Evolutionary conservation across 2,113 vertebrate species (phyloP).

Genomic region (Xenus cinereus): DNA sequence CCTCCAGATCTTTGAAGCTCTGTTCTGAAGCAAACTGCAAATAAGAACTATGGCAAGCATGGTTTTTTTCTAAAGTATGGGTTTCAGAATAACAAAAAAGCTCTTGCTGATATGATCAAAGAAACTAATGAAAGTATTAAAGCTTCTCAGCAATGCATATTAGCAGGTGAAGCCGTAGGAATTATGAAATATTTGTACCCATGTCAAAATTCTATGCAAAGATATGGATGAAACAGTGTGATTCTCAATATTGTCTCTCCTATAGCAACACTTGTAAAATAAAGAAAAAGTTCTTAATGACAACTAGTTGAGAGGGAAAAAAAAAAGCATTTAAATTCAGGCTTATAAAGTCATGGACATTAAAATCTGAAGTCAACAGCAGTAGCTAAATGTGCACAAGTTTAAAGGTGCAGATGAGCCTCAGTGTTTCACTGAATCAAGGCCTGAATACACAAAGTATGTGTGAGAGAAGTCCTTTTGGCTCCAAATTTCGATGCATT

Average conservation of each 20-base stretch:
- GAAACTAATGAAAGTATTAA: not conserved
- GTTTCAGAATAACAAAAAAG: constrained; percentile 4
- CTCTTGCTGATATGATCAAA: not conserved
- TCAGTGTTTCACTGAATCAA: not conserved
- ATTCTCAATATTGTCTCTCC: not conserved
- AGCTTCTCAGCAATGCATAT: not conserved
- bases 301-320: not conserved
- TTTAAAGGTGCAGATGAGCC: not conserved
- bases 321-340: not conserved
- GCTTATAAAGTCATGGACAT: not conserved
- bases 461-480: not conserved
- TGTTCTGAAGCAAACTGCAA: constrained; percentile 18
- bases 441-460: not conserved
- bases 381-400: not conserved
- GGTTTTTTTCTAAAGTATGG: not conserved
- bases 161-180: not conserved
- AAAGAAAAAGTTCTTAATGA: not conserved
- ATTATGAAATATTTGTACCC: not conserved
- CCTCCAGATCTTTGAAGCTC: constrained; percentile 14
- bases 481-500: not conserved
- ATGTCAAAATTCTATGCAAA: not conserved
- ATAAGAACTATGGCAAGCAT: not conserved
- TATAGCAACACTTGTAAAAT: not conserved
- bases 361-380: not conserved
- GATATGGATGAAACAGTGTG: not conserved